Base-by-base conservation (phyloP, 2,888 invertebrate species). In the Tubulanus polymorphus region DNA sequence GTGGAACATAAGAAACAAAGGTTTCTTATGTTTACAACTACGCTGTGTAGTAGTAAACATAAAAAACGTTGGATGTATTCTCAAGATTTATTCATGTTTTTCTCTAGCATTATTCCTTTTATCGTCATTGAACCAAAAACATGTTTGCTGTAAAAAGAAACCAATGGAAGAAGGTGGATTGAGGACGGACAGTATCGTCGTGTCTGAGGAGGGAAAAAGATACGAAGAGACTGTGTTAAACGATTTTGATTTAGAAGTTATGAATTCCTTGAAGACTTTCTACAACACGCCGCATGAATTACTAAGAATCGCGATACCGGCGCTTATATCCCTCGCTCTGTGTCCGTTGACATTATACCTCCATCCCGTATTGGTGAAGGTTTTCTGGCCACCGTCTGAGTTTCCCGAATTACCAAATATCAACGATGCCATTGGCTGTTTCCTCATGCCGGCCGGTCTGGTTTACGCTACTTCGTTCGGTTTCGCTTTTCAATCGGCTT, bases 401-500 rank as follows among this genome's bases (percentile, higher is more conserved):
- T 60, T 55, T 26, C 23, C 58, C 12, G 47, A 32, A 2, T 56
- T 59, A 1, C 71, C 70, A 10, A 63, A 70, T 48, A 69, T 71
- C 37, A 70, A 69, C 46, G 70, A 71, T 41, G 71, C 71, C 52
- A 70, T 72, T 26, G 65, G 69, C 1, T 72, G 72, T 54, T 72
- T 71, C 57, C 59, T 72, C n/a, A 64, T 69, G 1, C 72, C 72
- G 1, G 71, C 72, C 12, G 71, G 71, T 3, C 54, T 72, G 46
- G 72, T 72, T 1, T 72, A 71, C 53, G 72, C 71, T 20, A 71
- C 70, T 1, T 68, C 68, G 1, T 72, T 71, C 53, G 72, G 70
- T 1, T 71, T 70, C 51, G 72, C 70, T 2, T 71, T 71, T 52
- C 68, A 70, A 48, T 64, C 62, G 51, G 72, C 70, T 5, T 52